phyloP scores from a whole-genome alignment of 53 echinoderm and acorn worm genomes.

The Zoroaster sp. region DNA sequence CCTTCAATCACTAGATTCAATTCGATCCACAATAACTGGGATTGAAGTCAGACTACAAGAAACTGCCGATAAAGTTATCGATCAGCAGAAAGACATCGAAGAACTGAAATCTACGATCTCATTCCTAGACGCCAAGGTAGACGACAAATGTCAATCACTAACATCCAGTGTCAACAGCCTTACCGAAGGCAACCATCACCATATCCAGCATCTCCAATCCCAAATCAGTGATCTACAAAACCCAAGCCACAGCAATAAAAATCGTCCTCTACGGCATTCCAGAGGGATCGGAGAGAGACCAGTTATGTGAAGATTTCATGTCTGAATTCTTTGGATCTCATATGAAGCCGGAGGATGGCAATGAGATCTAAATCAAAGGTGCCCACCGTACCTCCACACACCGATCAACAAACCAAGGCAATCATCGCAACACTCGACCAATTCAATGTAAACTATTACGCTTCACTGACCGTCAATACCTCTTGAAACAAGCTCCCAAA shows the following conservation, averaged over 20 bases:
- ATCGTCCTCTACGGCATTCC: background rate
- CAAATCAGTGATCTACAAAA: background rate
- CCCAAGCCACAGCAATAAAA: background rate
- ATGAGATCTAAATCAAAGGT: constrained; percentile 3
- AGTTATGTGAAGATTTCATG: background rate
- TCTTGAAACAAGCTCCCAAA: background rate
- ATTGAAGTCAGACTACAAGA: too few species aligned
- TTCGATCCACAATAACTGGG: too few species aligned
- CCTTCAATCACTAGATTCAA: too few species aligned
- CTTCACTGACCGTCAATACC: background rate
- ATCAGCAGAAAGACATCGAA: too few species aligned
- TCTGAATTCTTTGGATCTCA: background rate
- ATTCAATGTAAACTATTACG: background rate
- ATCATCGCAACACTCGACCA: background rate
- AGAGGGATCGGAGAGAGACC: background rate
- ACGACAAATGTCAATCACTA: too few species aligned
- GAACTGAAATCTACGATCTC: too few species aligned
- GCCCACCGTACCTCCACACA: constrained; percentile 16
- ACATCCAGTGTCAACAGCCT: background rate
- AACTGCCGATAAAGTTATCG: too few species aligned
- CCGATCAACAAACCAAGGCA: background rate
- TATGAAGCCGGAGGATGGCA: background rate
- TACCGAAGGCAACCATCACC: background rate
- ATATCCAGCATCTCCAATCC: background rate
- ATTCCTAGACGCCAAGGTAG: too few species aligned